These are phyloP conservation scores for Helarctos malayanus DNA, from an alignment of 2,797 vertebrate species.

Conservation along the genomic window DNA sequence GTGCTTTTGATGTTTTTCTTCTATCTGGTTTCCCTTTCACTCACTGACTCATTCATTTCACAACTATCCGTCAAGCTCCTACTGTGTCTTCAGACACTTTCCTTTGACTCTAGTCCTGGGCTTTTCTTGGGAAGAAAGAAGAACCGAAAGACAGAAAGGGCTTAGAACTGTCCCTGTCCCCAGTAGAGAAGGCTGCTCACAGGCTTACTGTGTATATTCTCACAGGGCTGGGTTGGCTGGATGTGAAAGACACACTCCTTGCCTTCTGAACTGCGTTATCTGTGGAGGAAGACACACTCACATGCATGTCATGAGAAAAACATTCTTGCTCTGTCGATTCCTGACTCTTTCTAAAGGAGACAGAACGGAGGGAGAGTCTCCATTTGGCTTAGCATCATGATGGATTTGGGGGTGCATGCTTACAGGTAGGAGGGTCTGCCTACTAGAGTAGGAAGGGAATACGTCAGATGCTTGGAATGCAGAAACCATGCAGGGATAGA, in stretches of 20 bases:
- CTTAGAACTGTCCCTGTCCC: neutral
- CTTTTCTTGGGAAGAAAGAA: constrained; percentile 44
- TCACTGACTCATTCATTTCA: constrained; percentile 24
- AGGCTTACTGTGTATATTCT: neutral
- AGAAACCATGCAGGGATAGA: neutral
- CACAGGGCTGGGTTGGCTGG: neutral
- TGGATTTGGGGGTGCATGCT: neutral
- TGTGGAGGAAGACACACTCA: neutral
- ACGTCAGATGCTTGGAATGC: neutral
- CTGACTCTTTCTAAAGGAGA: constrained; percentile 12
- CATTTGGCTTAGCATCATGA: neutral
- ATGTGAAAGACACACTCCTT: neutral
- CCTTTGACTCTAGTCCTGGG: neutral
- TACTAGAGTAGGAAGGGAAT: neutral
- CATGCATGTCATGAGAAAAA: neutral
- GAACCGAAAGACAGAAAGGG: neutral
- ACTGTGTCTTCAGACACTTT: neutral
- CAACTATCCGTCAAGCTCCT: neutral
- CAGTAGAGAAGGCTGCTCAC: neutral
- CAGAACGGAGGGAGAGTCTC: neutral
- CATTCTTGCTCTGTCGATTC: neutral
- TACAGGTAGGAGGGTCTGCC: neutral
- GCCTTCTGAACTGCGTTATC: neutral
- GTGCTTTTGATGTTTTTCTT: neutral
- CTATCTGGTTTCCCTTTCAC: neutral